Base-by-base conservation (phyloP, 2,797 vertebrate genomes). In the Euphonia xanthogaster region DNA sequence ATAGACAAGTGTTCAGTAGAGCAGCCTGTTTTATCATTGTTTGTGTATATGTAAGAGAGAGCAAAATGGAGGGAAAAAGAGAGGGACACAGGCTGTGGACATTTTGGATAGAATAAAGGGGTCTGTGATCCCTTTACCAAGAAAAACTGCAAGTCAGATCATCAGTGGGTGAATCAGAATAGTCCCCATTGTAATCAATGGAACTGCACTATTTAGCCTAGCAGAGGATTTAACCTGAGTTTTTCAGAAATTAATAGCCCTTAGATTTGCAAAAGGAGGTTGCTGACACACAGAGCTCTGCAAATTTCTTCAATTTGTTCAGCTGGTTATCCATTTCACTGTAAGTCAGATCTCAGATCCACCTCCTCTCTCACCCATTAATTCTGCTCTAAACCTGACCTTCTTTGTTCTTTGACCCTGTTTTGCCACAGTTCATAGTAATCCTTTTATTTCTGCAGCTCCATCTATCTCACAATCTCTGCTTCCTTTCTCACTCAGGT, bases 351-450 rank as follows among this genome's bases (percentile, higher is more conserved):
- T 55, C 54, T 90, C 65, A 48, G 62, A 74, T 94, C 61, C 72
- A 86, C 81, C 75, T 91, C 61, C 39, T 87, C 31, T 65, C 72
- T 78, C 31, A 24, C 10, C 33, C 50, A 71, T 91, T 86, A 75
- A 93, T 90, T 88, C 90, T 77, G 31, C 54, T 86, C 75, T 57
- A 84, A 91, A 81, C n/a, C 17, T 74, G 82, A 83, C 73, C 73
- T 91, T 57, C 37, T 75, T 80, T 78, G 25, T 72, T 83, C 72
- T 48, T 91, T 82, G 75, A 77, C 86, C 45, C 39, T 47, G 23
- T 65, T 86, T 91, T 67, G 15, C 15, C 51, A 73, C 55, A 70
- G 37, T 78, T 95, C 58, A 48, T 14, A 75, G 55, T 20, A 77
- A 88, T 78, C 71, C 35, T 77, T 88, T 66, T 14, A 66, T 76